phyloP scores from a whole-genome alignment of 2,113 vertebrate genomes.

The Phodopus roborovskii region DNA sequence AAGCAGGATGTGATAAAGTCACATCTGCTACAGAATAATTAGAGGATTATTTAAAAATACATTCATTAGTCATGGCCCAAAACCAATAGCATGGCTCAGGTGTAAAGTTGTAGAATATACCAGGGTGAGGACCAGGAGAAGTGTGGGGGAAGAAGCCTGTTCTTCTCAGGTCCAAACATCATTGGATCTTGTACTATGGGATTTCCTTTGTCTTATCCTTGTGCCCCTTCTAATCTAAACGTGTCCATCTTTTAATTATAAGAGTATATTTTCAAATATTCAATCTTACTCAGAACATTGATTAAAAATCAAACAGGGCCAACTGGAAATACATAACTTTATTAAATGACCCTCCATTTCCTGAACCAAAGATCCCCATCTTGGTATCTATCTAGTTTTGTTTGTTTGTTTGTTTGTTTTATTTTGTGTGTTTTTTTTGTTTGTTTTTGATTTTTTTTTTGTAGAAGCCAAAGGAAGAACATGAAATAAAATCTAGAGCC shows the following conservation, averaged over 20 bases:
- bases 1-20: not conserved
- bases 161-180: not conserved
- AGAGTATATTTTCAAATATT: not conserved
- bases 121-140: not conserved
- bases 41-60: constrained; percentile 2
- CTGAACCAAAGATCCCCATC: not conserved
- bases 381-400: not conserved
- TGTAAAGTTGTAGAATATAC: not conserved
- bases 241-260: not conserved
- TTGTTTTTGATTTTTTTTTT: no score
- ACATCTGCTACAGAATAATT: not conserved
- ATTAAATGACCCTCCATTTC: not conserved
- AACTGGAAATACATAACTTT: not conserved
- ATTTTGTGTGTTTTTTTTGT: no score
- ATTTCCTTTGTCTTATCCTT: not conserved
- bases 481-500: not conserved
- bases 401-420: no score
- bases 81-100: not conserved
- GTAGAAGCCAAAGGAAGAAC: not conserved
- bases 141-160: not conserved
- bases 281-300: not conserved
- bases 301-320: not conserved
- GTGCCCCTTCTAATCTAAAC: not conserved
- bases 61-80: not conserved
- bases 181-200: not conserved